A percentile compares a stretch with the other conserved stretches of the same genome.
These are phyloP conservation scores for silkworm (Bombyx mori) DNA, from an alignment of 1,140 invertebrate species.

Conservation along the genomic window ASM3026992v2 NC_085123.1:5122001-5122500, in stretches of 20 bases:
- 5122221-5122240: too few relatives aligned
- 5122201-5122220: slow-evolving; percentile 5
- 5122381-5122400: slow-evolving; percentile 68
- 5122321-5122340: slow-evolving; percentile 13
- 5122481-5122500: slow-evolving; percentile 72
- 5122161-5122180: slow-evolving; percentile 11
- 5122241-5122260: too few relatives aligned
- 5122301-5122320: slow-evolving; percentile 8
- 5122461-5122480: slow-evolving; percentile 67
- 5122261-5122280: too few relatives aligned
- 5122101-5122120: slow-evolving; percentile 1
- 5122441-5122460: slow-evolving; percentile 67
- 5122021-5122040: slow-evolving; percentile 30
- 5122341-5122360: slow-evolving; percentile 70
- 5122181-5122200: slow-evolving; percentile 14
- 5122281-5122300: too few relatives aligned
- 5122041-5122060: slow-evolving; percentile 15
- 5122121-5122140: slow-evolving; percentile 3
- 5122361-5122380: slow-evolving; percentile 65
- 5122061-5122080: slow-evolving; percentile 12
- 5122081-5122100: too few relatives aligned
- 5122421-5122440: slow-evolving; percentile 68
- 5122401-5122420: slow-evolving; percentile 63
- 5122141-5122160: slow-evolving; percentile 8
- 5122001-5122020: slow-evolving; percentile 50